phyloP scores from a whole-genome alignment of 2,888 invertebrate genomes.

The Erpobdella octoculata region DNA sequence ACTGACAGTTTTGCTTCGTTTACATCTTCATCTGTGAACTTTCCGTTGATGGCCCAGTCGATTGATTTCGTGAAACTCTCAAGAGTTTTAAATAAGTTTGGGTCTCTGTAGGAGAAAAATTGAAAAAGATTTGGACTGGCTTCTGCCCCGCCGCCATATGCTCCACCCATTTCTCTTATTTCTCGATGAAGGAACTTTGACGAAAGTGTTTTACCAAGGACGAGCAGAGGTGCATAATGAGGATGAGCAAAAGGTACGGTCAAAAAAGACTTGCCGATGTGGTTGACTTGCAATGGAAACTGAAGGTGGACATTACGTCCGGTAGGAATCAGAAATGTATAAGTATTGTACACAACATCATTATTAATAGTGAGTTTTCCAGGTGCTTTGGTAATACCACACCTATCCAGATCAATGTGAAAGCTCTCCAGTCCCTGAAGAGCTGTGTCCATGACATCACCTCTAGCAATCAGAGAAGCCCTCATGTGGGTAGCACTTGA shows the following conservation, averaged over 20 bases:
- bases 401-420: background rate
- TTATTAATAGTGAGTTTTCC: background rate
- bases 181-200: constrained; percentile 77
- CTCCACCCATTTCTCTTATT: constrained; percentile 80
- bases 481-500: background rate
- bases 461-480: background rate
- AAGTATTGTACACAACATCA: constrained; percentile 11
- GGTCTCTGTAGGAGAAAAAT: constrained; percentile 84
- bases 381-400: background rate
- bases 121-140: constrained; percentile 69
- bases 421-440: background rate
- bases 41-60: constrained; percentile 63
- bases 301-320: constrained; percentile 61
- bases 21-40: constrained; percentile 60
- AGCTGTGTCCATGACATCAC: background rate
- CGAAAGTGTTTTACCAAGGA: constrained; percentile 69
- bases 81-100: constrained; percentile 70
- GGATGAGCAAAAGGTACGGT: constrained; percentile 70
- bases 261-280: constrained; percentile 70
- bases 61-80: constrained; percentile 70
- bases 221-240: constrained; percentile 66
- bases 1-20: constrained; percentile 82
- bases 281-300: constrained; percentile 79
- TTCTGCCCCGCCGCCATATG: constrained; percentile 81
- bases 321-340: constrained; percentile 15